Base-by-base conservation (phyloP, 2,888 invertebrate genomes). In the Megastigmus dorsalis region DNA sequence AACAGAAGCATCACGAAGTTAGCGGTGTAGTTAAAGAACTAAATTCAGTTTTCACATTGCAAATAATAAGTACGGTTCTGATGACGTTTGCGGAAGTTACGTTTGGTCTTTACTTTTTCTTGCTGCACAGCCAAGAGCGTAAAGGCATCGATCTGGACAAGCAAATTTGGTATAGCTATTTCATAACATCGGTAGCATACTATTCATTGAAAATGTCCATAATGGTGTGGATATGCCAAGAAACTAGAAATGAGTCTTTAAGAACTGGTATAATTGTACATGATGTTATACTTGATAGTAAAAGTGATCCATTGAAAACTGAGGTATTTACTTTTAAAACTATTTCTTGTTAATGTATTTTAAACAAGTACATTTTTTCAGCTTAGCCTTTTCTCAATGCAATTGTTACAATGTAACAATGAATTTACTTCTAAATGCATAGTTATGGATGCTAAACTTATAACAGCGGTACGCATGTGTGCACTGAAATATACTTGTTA, bases 81-180 rank as follows among this genome's bases (percentile, higher is more conserved):
- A 77, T 84, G 3, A 84, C 84, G 2, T 84, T 85, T 65, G 79
- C 80, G 1, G 84, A 85, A 69, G 79, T 84, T 1, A 83, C 84
- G 0, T 84, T 84, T 62, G 82, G 82, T 10, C 75, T 84, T 3
- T 85, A 85, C 48, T 85, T 85, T 72, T 84, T 81, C 45, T 75
- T 85, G 20, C 59, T 85, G 0, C 76, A 79, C 9, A 36, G 60
- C 2, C 70, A 76, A 50, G 78, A 77, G 0, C 33, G 62, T 0
- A 78, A 76, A 28, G 66, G 72, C 4, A 76, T 82, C 18, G 79
- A 82, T 28, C 23, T 77, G 0, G 80, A 83, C 3, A 81, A 77
- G 45, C 82, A 83, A 62, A 80, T 84, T 60, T 85, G 84, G 84
- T 79, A 76, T 28, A 78, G 74, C 13, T 82, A 82, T 70, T 84